Percentiles rank a stretch among this genome's conserved stretches.
These are phyloP conservation scores for Aplidium turbinatum DNA, from an alignment of 23 tunicate genomes.

Conservation along the genomic window DNA sequence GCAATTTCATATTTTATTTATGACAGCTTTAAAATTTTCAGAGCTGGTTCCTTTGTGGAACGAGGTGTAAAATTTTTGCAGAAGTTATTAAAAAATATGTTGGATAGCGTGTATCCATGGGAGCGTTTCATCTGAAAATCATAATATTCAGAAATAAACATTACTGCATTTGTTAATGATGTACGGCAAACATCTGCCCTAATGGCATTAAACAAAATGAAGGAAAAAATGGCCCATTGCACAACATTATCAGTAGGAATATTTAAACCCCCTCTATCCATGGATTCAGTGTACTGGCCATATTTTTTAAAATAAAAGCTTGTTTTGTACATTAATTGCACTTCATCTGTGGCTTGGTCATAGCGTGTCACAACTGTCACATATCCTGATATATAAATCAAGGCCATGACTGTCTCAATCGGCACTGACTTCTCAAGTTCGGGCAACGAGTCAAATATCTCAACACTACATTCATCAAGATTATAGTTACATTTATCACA, in stretches of 20 bases:
- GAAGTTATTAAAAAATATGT: background rate
- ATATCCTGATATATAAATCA: background rate
- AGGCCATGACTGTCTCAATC: background rate
- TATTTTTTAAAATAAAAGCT: background rate
- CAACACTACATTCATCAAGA: background rate
- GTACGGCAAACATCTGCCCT: background rate
- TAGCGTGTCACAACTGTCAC: background rate
- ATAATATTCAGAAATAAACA: background rate
- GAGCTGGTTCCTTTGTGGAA: background rate
- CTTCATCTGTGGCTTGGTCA: background rate
- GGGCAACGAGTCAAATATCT: background rate
- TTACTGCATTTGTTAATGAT: background rate
- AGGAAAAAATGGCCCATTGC: background rate
- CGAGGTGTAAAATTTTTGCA: background rate
- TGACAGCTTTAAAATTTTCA: too few species aligned
- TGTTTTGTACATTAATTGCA: background rate
- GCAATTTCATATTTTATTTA: too few species aligned
- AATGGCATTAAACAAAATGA: constrained; percentile 1
- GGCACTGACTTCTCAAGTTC: background rate
- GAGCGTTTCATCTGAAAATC: background rate
- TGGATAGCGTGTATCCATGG: background rate
- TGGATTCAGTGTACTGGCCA: background rate
- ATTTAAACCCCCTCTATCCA: background rate
- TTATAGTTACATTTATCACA: background rate
- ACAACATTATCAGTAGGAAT: constrained; percentile 1